Evolutionary conservation across 2,797 vertebrate genomes (phyloP), one percentile per base, ranked within the genome.

Genomic region (Helarctos malayanus): DNA sequence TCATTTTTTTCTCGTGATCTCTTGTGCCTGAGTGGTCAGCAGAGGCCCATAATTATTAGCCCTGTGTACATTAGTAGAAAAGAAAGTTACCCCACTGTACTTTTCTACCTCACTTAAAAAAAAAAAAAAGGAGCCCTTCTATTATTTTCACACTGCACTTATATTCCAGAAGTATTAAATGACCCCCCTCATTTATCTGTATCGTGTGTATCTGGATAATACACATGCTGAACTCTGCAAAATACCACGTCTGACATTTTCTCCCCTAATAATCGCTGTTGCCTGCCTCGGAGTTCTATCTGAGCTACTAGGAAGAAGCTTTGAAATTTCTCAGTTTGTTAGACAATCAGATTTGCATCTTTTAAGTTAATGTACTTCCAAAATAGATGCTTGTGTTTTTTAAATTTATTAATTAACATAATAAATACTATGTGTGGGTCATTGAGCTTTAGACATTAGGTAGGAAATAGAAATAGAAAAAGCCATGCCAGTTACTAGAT

Each of bases 251-350:
- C 35, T n/a, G 75, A 18, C 2, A 78, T 89, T 65, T 76, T 78
- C 56, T 73, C 27, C 49, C 4, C 63, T 57, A 80, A 57, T 56
- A 61, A 52, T 84, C 38, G 75, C 71, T 69, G 1, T 25, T 86
- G 69, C 38, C 79, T 82, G 8, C 79, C 23, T 69, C 57, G 63
- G 32, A 85, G 32, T 32, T 87, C 27, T 96, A 0, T 57, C 81
- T 75, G 18, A 84, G n/a, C 59, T 76, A 54, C 56, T 45, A 71
- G 56, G 47, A 89, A 83, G 57, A 91, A 73, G 32, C 59, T 85
- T 96, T 86, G 78, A 86, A 88, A 78, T 88, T 23, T 86, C 41
- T 57, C 63, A 88, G 3, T 96, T 91, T 95, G 38, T 91, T 95
- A 86, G 29, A 56, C 5, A 78, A 41, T 86, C 29, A 27, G 47